Base-by-base conservation (phyloP, 2,113 vertebrate genomes). In the Alethe castanea region DNA sequence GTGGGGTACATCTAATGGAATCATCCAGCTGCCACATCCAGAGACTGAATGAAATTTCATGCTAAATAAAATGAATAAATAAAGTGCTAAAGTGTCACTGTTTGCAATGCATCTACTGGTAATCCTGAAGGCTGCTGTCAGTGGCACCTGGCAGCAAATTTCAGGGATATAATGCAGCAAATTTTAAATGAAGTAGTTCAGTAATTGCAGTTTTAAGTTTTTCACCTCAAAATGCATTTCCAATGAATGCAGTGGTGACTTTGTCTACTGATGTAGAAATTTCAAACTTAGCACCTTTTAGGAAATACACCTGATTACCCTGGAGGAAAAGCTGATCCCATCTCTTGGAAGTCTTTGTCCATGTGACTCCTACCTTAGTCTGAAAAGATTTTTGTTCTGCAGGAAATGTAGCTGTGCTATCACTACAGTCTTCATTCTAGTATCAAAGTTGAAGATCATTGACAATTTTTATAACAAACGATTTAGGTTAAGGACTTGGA, bases 91-190 rank as follows among this genome's bases (percentile, higher is more conserved):
- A 24, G 15, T 7, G 29, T 56, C 3, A 6, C 19, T 19, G 6
- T 50, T 69, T 36, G 44, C 59, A 31, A 1, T 26, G 2, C 12
- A 9, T 60, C 40, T 50, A 9, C 64, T 72, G 22, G 25, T 19
- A n/a, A 53, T 10, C 11, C 6, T 7, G 20, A 56, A 45, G 47
- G 35, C 38, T 48, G 14, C 1, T 86, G 31, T 20, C 62, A 76
- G 29, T 0, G 0, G 62, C 31, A n/a, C 33, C 36, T 5, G 4
- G 15, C 6, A 19, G 70, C 35, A 65, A 16, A 62, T 64, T 72
- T 59, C 9, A 4, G 22, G 8, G 44, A 11, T 31, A 7, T 11
- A 45, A 40, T 2, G 20, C 86, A 40, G 48, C 15, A 64, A 52
- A 31, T 28, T 40, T 45, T 33, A 42, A 81, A n/a, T 11, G 1